phyloP scores from a whole-genome alignment of 2,797 vertebrate species.

The Poecile montanus region DNA sequence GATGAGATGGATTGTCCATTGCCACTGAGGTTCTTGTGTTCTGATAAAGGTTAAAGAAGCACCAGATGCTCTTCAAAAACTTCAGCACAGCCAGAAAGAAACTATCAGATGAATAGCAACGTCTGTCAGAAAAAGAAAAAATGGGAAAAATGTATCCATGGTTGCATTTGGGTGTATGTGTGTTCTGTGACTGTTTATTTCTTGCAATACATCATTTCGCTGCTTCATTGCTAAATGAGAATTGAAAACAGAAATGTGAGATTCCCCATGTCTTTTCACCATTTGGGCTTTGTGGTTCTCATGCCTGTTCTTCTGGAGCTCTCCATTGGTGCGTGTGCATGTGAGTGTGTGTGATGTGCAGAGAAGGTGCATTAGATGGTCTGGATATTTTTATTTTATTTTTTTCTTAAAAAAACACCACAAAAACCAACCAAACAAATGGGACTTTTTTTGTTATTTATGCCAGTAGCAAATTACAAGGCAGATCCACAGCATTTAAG shows the following conservation, averaged over 20 bases:
- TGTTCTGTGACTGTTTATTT: conserved; percentile 63
- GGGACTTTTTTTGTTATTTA: conserved; percentile 47
- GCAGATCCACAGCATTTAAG: conserved; percentile 34
- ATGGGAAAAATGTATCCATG: conserved; percentile 18
- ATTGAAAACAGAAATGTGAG: conserved; percentile 9
- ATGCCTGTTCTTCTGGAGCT: conserved; percentile 53
- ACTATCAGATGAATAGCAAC: neutral
- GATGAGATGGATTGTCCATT: conserved; percentile 12
- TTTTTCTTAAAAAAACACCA: neutral
- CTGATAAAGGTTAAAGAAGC: conserved; percentile 27
- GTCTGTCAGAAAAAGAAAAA: conserved; percentile 11
- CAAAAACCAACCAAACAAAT: conserved; percentile 20
- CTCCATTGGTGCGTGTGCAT: neutral
- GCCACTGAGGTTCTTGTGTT: conserved; percentile 33
- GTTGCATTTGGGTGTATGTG: conserved; percentile 28
- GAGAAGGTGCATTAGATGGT: conserved; percentile 1
- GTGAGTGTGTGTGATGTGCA: neutral
- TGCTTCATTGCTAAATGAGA: conserved; percentile 46
- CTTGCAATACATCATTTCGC: conserved; percentile 29
- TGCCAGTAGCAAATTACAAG: conserved; percentile 53
- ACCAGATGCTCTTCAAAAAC: conserved; percentile 48
- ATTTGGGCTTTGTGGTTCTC: conserved; percentile 22
- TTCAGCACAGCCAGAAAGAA: conserved; percentile 60
- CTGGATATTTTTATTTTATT: neutral
- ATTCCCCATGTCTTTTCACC: neutral